phyloP scores from a whole-genome alignment of 2,113 vertebrate species.

The Mormyrus lacerda region DNA sequence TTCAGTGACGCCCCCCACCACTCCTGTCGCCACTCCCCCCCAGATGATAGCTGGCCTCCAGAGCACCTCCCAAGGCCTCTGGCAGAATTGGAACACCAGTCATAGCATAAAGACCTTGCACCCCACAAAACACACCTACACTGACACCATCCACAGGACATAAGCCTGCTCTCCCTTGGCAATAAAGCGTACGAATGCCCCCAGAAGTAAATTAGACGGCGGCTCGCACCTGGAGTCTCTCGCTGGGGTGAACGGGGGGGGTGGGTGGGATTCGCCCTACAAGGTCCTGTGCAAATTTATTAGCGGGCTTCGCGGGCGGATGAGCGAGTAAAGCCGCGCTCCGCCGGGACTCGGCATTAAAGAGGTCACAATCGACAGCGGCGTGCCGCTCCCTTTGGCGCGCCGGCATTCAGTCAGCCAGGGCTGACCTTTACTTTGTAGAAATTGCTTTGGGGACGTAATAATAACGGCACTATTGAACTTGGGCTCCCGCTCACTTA shows the following conservation, averaged over 20 bases:
- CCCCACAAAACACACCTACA: background rate
- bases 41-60: background rate
- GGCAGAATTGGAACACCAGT: background rate
- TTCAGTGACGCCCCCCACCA: background rate
- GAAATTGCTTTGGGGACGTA: slow-evolving; percentile 19
- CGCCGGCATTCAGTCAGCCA: background rate
- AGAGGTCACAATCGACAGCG: slow-evolving; percentile 11
- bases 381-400: background rate
- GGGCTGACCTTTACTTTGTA: slow-evolving; percentile 15
- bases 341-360: slow-evolving; percentile 6
- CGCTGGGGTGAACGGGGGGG: background rate
- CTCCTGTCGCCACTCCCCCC: too few relatives aligned
- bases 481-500: background rate
- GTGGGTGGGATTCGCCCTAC: background rate
- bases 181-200: background rate
- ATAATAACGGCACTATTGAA: slow-evolving; percentile 13
- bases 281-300: slow-evolving; percentile 23
- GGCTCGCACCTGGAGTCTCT: background rate
- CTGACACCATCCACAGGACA: background rate
- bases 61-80: background rate
- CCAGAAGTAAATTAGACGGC: background rate
- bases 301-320: background rate
- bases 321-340: background rate
- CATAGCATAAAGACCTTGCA: background rate
- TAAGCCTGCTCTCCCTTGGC: background rate